These are phyloP conservation scores for Enteromius treurensis DNA, from an alignment of 2,797 vertebrate genomes.

Conservation along the genomic window DNA sequence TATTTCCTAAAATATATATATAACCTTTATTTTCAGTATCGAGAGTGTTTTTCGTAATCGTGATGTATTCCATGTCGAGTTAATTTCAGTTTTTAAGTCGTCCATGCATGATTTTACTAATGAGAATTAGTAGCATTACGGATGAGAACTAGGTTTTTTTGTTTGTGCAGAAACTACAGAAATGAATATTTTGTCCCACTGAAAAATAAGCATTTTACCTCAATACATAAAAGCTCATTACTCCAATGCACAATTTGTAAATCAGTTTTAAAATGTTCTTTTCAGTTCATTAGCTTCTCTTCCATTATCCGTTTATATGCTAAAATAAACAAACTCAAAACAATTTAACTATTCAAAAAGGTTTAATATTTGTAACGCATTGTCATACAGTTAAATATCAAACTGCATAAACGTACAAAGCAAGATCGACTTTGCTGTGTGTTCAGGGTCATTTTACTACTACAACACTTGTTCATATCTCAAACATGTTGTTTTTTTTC, in stretches of 20 bases:
- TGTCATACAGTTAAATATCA: constrained; percentile 45
- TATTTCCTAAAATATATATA: too few species aligned
- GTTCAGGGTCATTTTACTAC: constrained; percentile 3
- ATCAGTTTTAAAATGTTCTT: background rate
- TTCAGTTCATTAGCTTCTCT: background rate
- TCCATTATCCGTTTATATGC: background rate
- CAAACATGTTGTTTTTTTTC: background rate
- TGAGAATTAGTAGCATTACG: background rate
- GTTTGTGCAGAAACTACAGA: background rate
- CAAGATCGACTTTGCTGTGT: background rate
- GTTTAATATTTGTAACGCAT: constrained; percentile 47
- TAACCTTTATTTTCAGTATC: background rate
- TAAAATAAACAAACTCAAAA: background rate
- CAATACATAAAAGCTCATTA: too few species aligned
- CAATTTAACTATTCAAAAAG: constrained; percentile 28
- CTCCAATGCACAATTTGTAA: background rate
- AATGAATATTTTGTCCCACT: background rate
- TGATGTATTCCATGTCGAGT: background rate
- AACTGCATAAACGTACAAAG: constrained; percentile 35
- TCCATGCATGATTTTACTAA: background rate
- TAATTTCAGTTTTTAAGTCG: background rate
- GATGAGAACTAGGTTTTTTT: background rate
- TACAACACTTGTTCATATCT: background rate
- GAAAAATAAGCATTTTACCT: background rate
- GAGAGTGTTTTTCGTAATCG: background rate